Conservation (phyloP, 2,797 vertebrate genomes). For the Pangasius macronema region DNA sequence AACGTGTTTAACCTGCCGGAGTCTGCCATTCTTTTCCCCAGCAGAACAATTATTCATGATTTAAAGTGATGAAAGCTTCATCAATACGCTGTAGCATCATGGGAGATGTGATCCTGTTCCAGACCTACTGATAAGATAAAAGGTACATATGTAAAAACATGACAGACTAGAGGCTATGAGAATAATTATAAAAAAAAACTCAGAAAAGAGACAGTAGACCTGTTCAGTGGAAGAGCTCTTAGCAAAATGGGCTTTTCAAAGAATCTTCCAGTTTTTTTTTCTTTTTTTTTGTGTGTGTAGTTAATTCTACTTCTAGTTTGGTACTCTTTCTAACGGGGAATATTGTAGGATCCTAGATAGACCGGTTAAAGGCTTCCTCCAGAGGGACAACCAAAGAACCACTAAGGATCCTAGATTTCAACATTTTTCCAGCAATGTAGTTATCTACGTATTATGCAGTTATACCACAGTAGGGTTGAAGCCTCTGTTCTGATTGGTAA, state of each 20-base stretch:
- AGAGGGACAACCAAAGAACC: neutral
- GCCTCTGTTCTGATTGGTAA: too few species aligned
- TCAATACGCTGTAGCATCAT: constrained; percentile 18
- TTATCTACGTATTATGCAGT: neutral
- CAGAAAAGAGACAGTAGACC: neutral
- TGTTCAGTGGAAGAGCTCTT: neutral
- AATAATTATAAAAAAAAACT: constrained; percentile 18
- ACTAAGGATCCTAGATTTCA: neutral
- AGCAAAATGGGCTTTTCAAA: neutral
- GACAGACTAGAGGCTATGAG: constrained; percentile 11
- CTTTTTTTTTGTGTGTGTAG: neutral
- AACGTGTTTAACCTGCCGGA: constrained; percentile 55
- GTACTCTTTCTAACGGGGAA: neutral
- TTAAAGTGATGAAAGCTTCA: constrained; percentile 41
- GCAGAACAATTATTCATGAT: constrained; percentile 47
- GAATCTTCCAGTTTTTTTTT: neutral
- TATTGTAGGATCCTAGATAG: neutral
- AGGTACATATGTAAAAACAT: constrained; percentile 23
- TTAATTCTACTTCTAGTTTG: neutral
- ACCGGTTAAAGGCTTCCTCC: neutral
- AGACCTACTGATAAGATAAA: constrained; percentile 26
- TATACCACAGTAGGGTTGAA: neutral
- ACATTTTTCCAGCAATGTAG: neutral
- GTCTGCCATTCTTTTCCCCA: constrained; percentile 37
- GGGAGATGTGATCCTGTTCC: constrained; percentile 25